Evolutionary conservation across 2,888 invertebrate species (phyloP), one percentile per base, ranked within the genome.

Genomic region (Seira musarum): DNA sequence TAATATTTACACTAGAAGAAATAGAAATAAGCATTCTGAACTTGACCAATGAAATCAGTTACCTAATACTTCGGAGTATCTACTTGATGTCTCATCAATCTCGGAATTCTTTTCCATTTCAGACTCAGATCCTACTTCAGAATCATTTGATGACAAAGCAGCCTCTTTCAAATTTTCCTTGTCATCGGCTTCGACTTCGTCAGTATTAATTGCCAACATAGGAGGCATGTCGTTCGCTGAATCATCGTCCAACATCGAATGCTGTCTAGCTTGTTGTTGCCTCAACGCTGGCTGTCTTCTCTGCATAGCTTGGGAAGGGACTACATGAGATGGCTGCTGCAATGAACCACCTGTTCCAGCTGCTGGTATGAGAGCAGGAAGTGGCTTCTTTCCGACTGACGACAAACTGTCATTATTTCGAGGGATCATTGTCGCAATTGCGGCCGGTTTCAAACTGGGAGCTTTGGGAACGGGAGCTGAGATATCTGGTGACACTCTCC

Each of bases 81-180:
- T 67, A 25, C 75, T 75, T 24, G 68, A 60, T 1, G 71, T 67
- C 13, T 78, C 78, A 25, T 78, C 78, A 17, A 71, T 71, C 61
- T 78, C 78, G 0, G 71, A 66, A 13, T 61, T 61, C 24, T 67
- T 71, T 64, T 78, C 78, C 69, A 77, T 69, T 25, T 77, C 77
- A 2, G 78, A 78, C 25, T 78, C 78, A 21, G 65, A 65, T 2
- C 60, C 78, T 63, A 53, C 24, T n/a, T 69, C 78, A 6, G 78
- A 78, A 15, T 30, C 71, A 21, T 71, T 78, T 1, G 78, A 67
- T 0, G 78, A 78, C 19, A 15, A 13, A n/a, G 67, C 61, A 1
- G 25, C 25, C 3, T 78, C 78, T 49, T 78, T 78, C 15, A 67
- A 61, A 68, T 82, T 84, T 66, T 84, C 84, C 67, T 82, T 84